Base-by-base conservation (phyloP, 1,140 invertebrate genomes). In the Papilio aristodemus region DNA sequence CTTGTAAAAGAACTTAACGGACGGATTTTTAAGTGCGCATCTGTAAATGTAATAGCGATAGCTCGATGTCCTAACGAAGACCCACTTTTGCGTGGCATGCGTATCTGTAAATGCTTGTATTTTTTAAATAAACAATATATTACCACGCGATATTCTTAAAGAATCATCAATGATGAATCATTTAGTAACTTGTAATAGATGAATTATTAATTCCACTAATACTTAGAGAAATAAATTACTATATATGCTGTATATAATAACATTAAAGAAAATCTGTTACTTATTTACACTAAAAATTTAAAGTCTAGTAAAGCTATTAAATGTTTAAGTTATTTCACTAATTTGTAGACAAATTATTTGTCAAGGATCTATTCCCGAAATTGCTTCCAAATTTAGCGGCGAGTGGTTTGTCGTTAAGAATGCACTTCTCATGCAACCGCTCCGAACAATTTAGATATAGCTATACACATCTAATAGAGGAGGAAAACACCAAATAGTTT, bases 321-420 rank as follows among this genome's bases (percentile, higher is more conserved):
- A 77, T 72, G 78, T 75, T 74, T 84, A 71, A 85, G 81, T 80
- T 81, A 80, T 81, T 80, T 77, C 67, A 85, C 74, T 74, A 82
- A 87, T 88, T 85, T 83, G 82, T 83, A 78, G 73, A 81, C 66
- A 81, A 89, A 86, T 84, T 85, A 87, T 87, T 87, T 86, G 83
- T 87, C 80, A 80, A 76, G 79, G 71, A 80, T 76, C 74, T 77
- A 83, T 86, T 83, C 83, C 78, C 73, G 80, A 85, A 86, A 89
- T 86, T 79, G 85, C 80, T 85, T 85, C 86, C 85, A 85, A 73
- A 89, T 89, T 89, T 89, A 90, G 80, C 76, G 70, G 59, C 74
- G 77, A 85, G 80, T 84, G 85, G 84, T 89, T 79, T 75, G 68
- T 70, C 54, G 64, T 62, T 37, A 73, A 32, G 72, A 62, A 71